A percentile compares a stretch with the other conserved stretches of the same genome.
Evolutionary conservation across 2,888 invertebrate genomes (phyloP).

Genomic region (Geophilus truncorum): DNA sequence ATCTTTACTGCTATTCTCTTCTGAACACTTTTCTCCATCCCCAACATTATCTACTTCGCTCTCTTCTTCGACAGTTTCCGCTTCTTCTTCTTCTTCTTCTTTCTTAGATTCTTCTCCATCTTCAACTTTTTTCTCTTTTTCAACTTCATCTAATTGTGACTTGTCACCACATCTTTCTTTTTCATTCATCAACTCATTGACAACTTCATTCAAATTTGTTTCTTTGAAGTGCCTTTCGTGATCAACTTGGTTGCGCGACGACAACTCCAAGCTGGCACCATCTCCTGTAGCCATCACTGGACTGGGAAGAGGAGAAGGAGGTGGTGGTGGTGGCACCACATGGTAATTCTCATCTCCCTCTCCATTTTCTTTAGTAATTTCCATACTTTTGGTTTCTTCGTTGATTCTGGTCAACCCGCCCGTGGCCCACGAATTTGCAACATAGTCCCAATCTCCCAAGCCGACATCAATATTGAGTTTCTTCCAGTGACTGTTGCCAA

Average conservation of each 20-base stretch:
- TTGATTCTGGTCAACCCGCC: not conserved
- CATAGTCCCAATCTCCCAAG: not conserved
- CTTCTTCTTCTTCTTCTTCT: not conserved
- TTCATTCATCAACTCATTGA: not conserved
- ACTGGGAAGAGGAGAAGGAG: not conserved
- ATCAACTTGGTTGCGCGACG: not conserved
- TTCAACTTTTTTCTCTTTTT: not conserved
- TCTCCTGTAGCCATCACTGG: not conserved
- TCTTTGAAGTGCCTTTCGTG: not conserved
- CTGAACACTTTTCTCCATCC: not conserved
- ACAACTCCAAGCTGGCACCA: not conserved
- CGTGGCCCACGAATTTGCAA: not conserved
- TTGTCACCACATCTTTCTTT: not conserved
- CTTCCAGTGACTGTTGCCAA: not conserved
- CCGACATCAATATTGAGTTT: not conserved
- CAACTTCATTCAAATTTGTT: not conserved
- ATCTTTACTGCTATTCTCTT: not conserved
- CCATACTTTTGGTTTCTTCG: not conserved
- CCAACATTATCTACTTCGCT: not conserved
- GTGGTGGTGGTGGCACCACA: not conserved
- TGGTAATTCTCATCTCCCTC: not conserved
- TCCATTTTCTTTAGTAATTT: not conserved
- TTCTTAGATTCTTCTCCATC: not conserved
- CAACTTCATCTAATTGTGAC: not conserved
- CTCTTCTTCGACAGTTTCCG: not conserved